Conservation (phyloP, 2,113 vertebrate species). For the Neodon shergylaensis region DNA sequence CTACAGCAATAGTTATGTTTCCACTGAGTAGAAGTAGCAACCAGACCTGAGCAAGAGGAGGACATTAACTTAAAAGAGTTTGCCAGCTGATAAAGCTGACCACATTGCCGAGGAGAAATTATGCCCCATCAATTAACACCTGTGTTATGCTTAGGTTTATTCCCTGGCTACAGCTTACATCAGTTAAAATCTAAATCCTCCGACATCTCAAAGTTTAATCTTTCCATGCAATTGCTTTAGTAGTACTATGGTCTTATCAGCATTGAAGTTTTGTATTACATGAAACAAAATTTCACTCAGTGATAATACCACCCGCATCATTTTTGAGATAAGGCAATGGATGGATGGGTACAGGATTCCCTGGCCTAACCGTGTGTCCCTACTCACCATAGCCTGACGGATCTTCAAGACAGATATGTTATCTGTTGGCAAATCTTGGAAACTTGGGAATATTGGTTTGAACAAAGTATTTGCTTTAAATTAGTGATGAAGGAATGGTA, state of each 20-base stretch:
- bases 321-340: not conserved
- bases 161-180: not conserved
- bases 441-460: not conserved
- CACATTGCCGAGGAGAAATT: not conserved
- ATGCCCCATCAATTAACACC: not conserved
- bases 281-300: not conserved
- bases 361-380: not conserved
- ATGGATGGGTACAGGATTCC: not conserved
- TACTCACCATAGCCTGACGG: not conserved
- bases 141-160: not conserved
- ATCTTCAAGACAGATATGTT: not conserved
- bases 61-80: not conserved
- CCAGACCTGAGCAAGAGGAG: not conserved
- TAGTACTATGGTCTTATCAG: not conserved
- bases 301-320: not conserved
- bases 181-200: not conserved
- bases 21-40: not conserved
- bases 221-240: not conserved
- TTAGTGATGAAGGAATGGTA: not conserved
- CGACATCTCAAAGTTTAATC: not conserved
- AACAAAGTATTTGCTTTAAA: not conserved
- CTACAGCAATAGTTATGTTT: not conserved
- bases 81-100: not conserved
- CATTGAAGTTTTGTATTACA: not conserved
- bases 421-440: not conserved